Percentiles rank a stretch among this genome's conserved stretches.
phyloP scores from a whole-genome alignment of 1,140 invertebrate genomes.

The Ctenoplectra terminalis region DNA sequence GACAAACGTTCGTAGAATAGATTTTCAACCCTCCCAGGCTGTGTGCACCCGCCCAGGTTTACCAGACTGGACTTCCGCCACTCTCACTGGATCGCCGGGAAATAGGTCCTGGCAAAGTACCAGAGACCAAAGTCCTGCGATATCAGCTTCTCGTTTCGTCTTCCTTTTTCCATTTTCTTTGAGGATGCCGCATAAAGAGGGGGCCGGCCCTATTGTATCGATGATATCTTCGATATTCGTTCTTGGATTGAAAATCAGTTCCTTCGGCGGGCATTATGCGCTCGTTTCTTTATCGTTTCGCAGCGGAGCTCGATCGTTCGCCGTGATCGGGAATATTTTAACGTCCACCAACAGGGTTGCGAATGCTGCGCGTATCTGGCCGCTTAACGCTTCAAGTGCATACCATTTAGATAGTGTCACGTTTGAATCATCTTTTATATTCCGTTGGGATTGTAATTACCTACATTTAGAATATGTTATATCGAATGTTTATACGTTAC shows the following conservation, averaged over 20 bases:
- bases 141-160: constrained; percentile 38
- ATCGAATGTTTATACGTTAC: no score
- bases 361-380: background rate
- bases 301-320: background rate
- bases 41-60: constrained; percentile 32
- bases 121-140: constrained; percentile 51
- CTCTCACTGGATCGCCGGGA: constrained; percentile 51
- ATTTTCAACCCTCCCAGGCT: constrained; percentile 69
- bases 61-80: constrained; percentile 73
- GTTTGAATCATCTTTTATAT: background rate
- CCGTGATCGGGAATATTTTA: background rate
- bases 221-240: constrained; percentile 49
- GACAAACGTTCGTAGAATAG: constrained; percentile 72
- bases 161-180: constrained; percentile 39
- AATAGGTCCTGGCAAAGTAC: constrained; percentile 50
- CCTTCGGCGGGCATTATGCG: constrained; percentile 11
- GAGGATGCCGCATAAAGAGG: constrained; percentile 8
- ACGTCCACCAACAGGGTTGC: background rate
- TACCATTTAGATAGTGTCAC: background rate
- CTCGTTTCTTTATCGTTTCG: constrained; percentile 30
- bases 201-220: constrained; percentile 11
- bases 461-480: background rate
- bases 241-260: constrained; percentile 45
- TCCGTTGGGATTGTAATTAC: background rate
- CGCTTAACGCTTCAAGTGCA: background rate